Base-by-base conservation (phyloP, 2,888 invertebrate genomes). In the Melanotus villosus region DNA sequence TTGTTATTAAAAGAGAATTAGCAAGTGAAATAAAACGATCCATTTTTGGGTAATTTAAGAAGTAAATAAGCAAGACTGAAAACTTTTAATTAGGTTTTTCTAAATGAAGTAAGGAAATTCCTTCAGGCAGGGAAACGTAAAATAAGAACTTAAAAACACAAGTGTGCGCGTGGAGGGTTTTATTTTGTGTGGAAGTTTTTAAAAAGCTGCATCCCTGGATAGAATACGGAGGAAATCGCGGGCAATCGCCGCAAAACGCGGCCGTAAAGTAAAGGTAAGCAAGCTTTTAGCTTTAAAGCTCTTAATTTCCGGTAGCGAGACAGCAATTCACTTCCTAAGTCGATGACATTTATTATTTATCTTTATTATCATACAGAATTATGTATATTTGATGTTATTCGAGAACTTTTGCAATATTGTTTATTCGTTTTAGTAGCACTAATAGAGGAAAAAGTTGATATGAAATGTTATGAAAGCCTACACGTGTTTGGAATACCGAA, bases 211-310 rank as follows among this genome's bases (percentile, higher is more conserved):
- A 68, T 84, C 85, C 85, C 90, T 91, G 93, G 93, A 93, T 92
- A 91, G 92, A 85, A 89, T 94, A 88, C 90, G 93, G 86, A 91
- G 91, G 83, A 93, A 93, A 87, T 93, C 93, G 87, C 91, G 93
- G 89, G 93, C 92, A 87, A 92, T 94, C 86, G 93, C 93, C 88
- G 92, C 93, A 85, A 92, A 88, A 85, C 90, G 89, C 88, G 90
- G 90, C 84, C 90, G 92, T 87, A 92, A 92, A 90, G 92, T 92
- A 87, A 93, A 93, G 92, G 93, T 93, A 86, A 86, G 10, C 32
- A 12, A 45, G 19, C 21, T 4, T 45, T 45, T 45, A 43, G 19
- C 41, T 21, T 45, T 21, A 45, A 45, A 21, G 7, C 18, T 45
- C 7, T 21, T 45, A 21, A 45, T 21, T 43, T 43, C 14, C 41